phyloP scores from a whole-genome alignment of 2,797 vertebrate genomes.

The Setipinna tenuifilis region DNA sequence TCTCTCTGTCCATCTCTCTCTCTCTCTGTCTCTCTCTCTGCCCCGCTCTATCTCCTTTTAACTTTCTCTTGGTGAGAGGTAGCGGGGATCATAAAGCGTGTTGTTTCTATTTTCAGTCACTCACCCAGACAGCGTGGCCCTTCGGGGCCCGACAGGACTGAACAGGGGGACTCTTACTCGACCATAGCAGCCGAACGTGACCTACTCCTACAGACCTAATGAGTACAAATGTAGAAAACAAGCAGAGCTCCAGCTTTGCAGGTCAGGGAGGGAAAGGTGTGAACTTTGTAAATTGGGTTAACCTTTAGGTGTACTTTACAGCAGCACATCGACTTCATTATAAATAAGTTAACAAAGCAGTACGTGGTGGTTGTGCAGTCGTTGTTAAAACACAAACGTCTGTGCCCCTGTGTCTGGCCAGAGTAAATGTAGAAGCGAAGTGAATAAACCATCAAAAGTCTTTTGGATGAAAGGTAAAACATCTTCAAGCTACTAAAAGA shows the following conservation, averaged over 20 bases:
- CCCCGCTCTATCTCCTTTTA: too few relatives aligned
- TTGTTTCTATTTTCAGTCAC: not conserved
- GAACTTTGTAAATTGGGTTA: not conserved
- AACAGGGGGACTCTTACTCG: not conserved
- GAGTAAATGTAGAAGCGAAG: not conserved
- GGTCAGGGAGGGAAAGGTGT: not conserved
- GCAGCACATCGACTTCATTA: not conserved
- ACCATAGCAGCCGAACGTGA: not conserved
- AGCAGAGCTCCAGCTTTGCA: not conserved
- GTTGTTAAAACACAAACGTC: not conserved
- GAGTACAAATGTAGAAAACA: not conserved
- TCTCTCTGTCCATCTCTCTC: not conserved
- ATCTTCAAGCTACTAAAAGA: too few relatives aligned
- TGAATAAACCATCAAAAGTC: not conserved
- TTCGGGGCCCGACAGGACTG: not conserved
- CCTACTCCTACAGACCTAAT: not conserved
- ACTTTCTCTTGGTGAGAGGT: not conserved
- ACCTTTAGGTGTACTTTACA: not conserved
- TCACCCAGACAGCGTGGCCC: not conserved
- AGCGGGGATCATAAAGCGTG: not conserved
- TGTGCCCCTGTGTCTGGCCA: not conserved
- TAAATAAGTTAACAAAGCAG: not conserved
- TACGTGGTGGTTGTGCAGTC: not conserved
- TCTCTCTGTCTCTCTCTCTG: not conserved
- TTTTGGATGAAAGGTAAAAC: too few relatives aligned